Conservation (phyloP, 2,113 vertebrate species). For the Silurus glanis region DNA sequence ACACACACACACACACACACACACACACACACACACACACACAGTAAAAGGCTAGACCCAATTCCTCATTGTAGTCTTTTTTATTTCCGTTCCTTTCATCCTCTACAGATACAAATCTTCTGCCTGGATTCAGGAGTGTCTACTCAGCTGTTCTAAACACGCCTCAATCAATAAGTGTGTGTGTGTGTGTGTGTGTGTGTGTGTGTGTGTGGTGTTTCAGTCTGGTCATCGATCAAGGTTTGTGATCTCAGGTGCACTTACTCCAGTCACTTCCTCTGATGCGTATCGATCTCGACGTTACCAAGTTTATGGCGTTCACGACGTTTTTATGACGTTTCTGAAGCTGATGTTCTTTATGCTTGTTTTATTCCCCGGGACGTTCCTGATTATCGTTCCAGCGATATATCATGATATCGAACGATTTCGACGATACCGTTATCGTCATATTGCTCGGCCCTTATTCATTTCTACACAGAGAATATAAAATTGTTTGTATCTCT, state of each 20-base stretch:
- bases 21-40: not conserved
- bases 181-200: not conserved
- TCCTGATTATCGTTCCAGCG: not conserved
- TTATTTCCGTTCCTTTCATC: not conserved
- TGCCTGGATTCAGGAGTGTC: not conserved
- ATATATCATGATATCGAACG: not conserved
- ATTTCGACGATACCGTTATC: not conserved
- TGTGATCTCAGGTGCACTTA: not conserved
- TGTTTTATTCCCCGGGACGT: not conserved
- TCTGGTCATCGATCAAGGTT: not conserved
- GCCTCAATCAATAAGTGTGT: not conserved
- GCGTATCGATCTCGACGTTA: not conserved
- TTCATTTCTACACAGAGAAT: not conserved
- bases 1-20: constrained; percentile 5
- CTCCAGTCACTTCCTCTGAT: not conserved
- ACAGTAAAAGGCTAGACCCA: not conserved
- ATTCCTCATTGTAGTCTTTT: not conserved
- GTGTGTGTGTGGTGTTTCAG: not conserved
- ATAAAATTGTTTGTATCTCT: not conserved
- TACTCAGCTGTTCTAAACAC: not conserved
- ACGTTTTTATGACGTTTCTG: not conserved
- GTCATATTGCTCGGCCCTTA: not conserved
- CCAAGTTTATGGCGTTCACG: too few species aligned
- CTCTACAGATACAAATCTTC: not conserved
- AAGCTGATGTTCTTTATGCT: not conserved